A percentile compares a stretch with the other conserved stretches of the same genome.
Evolutionary conservation across 2,797 vertebrate genomes (phyloP).

Genomic region (Chelon auratus): DNA sequence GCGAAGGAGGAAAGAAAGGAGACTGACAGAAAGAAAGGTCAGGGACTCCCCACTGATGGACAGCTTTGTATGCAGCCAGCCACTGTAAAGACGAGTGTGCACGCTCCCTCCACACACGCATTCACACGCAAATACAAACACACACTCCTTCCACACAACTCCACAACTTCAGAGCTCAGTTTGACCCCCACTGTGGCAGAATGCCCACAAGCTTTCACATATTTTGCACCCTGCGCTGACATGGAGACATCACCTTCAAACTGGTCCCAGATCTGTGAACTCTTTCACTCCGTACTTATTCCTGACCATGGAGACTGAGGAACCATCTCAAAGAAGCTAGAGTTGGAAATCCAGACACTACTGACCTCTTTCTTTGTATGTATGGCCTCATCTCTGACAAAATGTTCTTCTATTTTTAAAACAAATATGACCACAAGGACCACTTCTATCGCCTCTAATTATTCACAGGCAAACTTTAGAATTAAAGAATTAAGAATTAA

Average conservation of each 20-base stretch:
- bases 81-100: constrained; percentile 68
- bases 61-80: constrained; percentile 77
- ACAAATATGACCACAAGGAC: not conserved
- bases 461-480: constrained; percentile 17
- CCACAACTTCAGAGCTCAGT: constrained; percentile 26
- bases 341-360: no score
- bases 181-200: constrained; percentile 7
- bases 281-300: not conserved
- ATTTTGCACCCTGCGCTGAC: constrained; percentile 9
- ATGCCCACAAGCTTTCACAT: constrained; percentile 15
- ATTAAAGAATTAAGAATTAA: no score
- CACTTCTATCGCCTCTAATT: constrained; percentile 1
- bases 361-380: no score
- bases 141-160: not conserved
- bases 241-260: constrained; percentile 23
- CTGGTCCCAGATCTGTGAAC: constrained; percentile 23
- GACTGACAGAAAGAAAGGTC: constrained; percentile 77
- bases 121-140: not conserved
- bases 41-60: constrained; percentile 81
- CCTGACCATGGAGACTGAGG: no score
- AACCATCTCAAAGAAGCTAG: no score
- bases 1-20: constrained; percentile 53
- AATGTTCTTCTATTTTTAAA: no score
- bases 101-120: not conserved
- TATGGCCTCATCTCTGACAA: no score